A percentile compares a stretch with the other conserved stretches of the same genome.
Evolutionary conservation across 2,797 vertebrate species (phyloP).

Genomic region (Peromyscus aztecus): DNA sequence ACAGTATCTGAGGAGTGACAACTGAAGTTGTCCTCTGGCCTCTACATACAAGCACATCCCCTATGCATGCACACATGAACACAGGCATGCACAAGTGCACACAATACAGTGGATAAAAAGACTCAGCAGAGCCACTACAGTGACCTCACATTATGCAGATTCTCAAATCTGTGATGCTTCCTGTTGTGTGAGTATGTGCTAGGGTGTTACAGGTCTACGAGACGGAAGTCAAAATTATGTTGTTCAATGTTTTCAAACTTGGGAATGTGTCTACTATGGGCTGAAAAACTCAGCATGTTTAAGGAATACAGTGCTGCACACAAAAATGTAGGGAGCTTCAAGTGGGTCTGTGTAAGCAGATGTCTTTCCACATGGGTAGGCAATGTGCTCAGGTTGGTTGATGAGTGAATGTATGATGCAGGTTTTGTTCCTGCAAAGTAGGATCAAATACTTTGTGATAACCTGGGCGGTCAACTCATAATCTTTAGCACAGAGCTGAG

Average conservation of each 20-base stretch:
- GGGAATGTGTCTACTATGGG: neutral
- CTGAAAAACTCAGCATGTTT: neutral
- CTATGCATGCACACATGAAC: neutral
- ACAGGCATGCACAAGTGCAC: neutral
- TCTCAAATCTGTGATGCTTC: neutral
- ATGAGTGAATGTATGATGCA: neutral
- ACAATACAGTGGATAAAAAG: neutral
- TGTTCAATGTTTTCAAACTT: neutral
- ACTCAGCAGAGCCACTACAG: neutral
- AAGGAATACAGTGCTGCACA: neutral
- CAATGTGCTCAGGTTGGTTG: neutral
- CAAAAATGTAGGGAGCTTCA: neutral
- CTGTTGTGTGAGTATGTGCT: neutral
- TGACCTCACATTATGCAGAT: neutral
- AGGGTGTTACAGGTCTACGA: neutral
- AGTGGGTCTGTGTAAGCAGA: rapidly evolving
- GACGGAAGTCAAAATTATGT: neutral
- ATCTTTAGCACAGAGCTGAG: neutral
- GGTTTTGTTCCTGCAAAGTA: neutral
- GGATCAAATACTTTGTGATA: neutral
- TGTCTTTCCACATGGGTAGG: rapidly evolving
- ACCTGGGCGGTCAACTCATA: neutral
- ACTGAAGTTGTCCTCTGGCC: neutral
- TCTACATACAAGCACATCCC: neutral
- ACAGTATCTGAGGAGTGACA: neutral